Evolutionary conservation across 1,140 invertebrate genomes (phyloP).

Genomic region (Mamestra configurata): DNA sequence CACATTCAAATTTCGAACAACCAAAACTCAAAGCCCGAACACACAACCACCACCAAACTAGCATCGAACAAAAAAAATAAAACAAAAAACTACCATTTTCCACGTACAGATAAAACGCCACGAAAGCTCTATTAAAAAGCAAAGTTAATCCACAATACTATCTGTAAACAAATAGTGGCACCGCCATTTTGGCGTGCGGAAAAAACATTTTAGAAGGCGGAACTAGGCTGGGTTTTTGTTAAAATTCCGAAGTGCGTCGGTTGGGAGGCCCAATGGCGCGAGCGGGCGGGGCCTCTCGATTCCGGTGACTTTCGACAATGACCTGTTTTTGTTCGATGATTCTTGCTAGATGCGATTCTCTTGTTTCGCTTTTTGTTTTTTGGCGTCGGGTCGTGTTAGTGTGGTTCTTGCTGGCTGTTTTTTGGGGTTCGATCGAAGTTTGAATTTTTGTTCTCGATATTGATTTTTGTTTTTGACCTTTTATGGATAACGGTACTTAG

Average conservation of each 20-base stretch:
- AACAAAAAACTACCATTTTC: background rate
- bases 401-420: constrained; percentile 13
- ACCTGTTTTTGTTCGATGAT: constrained; percentile 71
- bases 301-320: constrained; percentile 85
- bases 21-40: constrained; percentile 27
- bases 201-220: constrained; percentile 88
- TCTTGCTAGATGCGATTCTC: constrained; percentile 51
- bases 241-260: constrained; percentile 79
- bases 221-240: constrained; percentile 86
- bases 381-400: background rate
- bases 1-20: constrained; percentile 28
- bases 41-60: constrained; percentile 8
- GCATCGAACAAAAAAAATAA: constrained; percentile 14
- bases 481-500: no score
- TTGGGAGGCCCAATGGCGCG: constrained; percentile 79
- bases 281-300: constrained; percentile 85
- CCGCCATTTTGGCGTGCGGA: constrained; percentile 82
- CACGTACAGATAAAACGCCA: constrained; percentile 30
- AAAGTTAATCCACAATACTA: constrained; percentile 43
- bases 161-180: constrained; percentile 69
- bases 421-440: background rate
- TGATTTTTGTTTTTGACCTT: background rate
- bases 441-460: background rate
- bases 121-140: constrained; percentile 29
- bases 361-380: constrained; percentile 19